Evolutionary conservation across 2,888 invertebrate species (phyloP).

Genomic region (Flabesymbios commensalis): DNA sequence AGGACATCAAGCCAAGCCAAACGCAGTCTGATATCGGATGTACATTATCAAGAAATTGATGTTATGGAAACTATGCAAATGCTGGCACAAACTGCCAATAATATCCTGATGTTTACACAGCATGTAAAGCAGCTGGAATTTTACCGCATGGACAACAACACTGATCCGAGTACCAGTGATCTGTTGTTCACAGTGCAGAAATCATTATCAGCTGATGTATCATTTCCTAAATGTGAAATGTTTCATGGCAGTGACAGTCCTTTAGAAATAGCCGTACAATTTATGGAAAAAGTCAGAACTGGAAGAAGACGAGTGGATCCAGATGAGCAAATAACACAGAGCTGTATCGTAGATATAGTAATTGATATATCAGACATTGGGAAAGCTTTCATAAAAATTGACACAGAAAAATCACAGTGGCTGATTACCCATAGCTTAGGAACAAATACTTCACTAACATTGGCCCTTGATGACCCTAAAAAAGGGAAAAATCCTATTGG

Average conservation of each 20-base stretch:
- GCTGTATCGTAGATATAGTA: no score
- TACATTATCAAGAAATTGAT: constrained; percentile 40
- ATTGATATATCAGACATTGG: no score
- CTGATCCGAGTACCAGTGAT: constrained; percentile 2
- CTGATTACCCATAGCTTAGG: constrained; percentile 27
- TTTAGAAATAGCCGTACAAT: no score
- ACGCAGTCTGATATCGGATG: constrained; percentile 40
- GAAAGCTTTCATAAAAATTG: not conserved
- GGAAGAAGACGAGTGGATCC: not conserved
- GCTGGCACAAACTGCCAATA: constrained; percentile 38
- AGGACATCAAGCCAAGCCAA: constrained; percentile 32
- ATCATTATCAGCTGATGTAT: not conserved
- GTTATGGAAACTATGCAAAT: constrained; percentile 40
- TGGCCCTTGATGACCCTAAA: constrained; percentile 15
- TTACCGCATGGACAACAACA: constrained; percentile 34
- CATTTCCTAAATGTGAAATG: no score
- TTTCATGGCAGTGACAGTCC: not conserved
- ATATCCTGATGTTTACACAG: constrained; percentile 51
- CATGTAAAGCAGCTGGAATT: constrained; percentile 40
- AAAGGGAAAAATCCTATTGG: constrained; percentile 35
- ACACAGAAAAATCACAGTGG: no score
- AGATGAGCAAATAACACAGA: no score
- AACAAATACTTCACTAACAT: constrained; percentile 4
- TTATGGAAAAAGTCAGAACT: no score
- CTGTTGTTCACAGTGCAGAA: constrained; percentile 15